Evolutionary conservation across 1,140 invertebrate species (phyloP).

Genomic region (Popillia japonica): DNA sequence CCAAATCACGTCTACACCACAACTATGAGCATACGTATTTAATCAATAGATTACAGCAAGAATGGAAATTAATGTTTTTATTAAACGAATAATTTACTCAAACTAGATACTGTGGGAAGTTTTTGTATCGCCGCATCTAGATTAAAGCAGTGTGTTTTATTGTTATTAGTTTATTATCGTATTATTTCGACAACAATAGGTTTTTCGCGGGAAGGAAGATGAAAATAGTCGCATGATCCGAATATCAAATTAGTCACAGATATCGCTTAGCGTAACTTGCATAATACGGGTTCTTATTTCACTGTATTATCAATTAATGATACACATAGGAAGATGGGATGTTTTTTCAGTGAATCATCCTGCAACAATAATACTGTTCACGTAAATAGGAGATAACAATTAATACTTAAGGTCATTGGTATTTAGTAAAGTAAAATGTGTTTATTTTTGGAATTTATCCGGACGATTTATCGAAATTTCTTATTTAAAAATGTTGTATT

Average conservation of each 20-base stretch:
- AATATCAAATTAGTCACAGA: neutral
- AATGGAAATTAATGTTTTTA: no score
- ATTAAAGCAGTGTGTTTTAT: no score
- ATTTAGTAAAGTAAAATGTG: neutral
- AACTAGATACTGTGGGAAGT: no score
- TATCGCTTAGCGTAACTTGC: neutral
- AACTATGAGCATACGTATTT: no score
- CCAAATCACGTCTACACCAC: no score
- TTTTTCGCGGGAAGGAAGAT: neutral
- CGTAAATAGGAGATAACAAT: neutral
- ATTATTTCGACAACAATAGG: conserved; percentile 1
- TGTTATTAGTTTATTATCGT: neutral
- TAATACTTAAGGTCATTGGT: neutral
- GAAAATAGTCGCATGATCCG: neutral
- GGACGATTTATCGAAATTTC: no score
- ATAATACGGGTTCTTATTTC: neutral
- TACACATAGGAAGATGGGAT: neutral
- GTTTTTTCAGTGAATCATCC: neutral
- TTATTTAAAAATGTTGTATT: no score
- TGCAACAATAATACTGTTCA: neutral
- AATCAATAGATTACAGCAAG: no score
- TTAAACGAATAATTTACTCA: no score
- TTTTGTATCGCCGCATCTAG: no score
- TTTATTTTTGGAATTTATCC: neutral
- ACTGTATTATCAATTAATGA: neutral